These are phyloP conservation scores for Pelmatolapia mariae DNA, from an alignment of 2,113 vertebrate genomes.

Conservation along the genomic window DNA sequence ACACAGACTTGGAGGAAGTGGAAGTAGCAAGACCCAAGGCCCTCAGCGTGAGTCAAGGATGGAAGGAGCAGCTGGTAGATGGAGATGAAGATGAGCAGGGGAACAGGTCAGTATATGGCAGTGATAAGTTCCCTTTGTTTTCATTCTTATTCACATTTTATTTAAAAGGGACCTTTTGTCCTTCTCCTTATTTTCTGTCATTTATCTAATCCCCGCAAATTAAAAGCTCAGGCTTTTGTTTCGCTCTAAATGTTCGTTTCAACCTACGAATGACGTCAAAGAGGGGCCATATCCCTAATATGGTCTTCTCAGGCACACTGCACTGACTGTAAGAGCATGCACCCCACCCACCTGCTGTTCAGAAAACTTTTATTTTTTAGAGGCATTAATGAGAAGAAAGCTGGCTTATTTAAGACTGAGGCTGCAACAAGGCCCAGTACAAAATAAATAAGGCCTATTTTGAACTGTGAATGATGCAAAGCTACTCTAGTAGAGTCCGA, in stretches of 20 bases:
- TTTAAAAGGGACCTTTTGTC: neutral
- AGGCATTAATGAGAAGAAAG: neutral
- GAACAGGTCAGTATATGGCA: constrained; percentile 50
- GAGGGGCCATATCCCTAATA: neutral
- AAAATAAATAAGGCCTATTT: neutral
- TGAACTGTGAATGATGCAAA: neutral
- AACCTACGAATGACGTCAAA: neutral
- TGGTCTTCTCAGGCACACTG: neutral
- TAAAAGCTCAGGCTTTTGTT: neutral
- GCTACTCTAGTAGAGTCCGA: neutral
- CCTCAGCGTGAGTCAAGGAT: constrained; percentile 30
- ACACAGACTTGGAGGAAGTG: constrained; percentile 47
- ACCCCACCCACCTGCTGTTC: neutral
- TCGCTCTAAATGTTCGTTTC: neutral
- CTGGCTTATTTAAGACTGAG: neutral
- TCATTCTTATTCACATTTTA: neutral
- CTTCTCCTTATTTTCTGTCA: neutral
- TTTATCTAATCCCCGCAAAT: neutral
- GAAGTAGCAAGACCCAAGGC: constrained; percentile 9
- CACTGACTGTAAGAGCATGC: neutral
- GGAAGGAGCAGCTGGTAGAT: constrained; percentile 64
- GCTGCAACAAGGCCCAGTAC: neutral
- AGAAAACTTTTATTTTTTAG: neutral
- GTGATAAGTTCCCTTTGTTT: neutral
- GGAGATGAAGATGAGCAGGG: constrained; percentile 53